These are phyloP conservation scores for Megaptera novaeangliae DNA, from an alignment of 2,113 vertebrate species.

Conservation along the genomic window DNA sequence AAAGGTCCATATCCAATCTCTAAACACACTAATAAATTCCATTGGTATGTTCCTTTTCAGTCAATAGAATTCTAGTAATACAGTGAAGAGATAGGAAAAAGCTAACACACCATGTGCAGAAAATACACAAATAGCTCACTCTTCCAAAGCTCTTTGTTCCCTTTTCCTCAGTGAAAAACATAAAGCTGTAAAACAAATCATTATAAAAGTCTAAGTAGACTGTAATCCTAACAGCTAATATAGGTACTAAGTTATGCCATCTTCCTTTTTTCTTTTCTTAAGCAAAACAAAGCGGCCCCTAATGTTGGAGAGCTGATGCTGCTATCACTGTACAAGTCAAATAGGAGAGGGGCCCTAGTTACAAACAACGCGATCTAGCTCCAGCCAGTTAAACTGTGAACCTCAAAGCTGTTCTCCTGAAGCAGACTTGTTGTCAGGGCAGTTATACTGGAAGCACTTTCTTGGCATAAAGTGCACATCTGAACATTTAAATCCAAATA, in stretches of 20 bases:
- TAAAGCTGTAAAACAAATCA: not conserved
- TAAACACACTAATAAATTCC: conserved; percentile 57
- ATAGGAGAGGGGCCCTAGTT: not conserved
- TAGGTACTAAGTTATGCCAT: not conserved
- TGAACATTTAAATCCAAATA: conserved; percentile 62
- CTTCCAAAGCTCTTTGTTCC: not conserved
- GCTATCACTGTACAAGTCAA: not conserved
- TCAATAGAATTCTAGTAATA: not conserved
- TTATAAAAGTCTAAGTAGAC: not conserved
- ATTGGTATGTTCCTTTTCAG: conserved; percentile 18
- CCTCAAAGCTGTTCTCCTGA: not conserved
- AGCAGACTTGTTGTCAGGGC: not conserved
- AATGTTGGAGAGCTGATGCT: not conserved
- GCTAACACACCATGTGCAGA: not conserved
- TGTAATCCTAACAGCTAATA: not conserved
- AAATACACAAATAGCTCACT: conserved; percentile 3
- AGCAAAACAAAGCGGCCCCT: not conserved
- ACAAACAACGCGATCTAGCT: not conserved
- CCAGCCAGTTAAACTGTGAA: not conserved
- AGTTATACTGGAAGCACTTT: conserved; percentile 41
- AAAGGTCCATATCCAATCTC: not conserved
- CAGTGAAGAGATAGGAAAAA: conserved; percentile 40
- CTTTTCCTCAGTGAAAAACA: not conserved
- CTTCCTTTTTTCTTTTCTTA: conserved; percentile 22
- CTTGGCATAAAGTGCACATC: conserved; percentile 31